Evolutionary conservation across 2,888 invertebrate species (phyloP), one percentile per base, ranked within the genome.

Genomic region (Luperina testacea): DNA sequence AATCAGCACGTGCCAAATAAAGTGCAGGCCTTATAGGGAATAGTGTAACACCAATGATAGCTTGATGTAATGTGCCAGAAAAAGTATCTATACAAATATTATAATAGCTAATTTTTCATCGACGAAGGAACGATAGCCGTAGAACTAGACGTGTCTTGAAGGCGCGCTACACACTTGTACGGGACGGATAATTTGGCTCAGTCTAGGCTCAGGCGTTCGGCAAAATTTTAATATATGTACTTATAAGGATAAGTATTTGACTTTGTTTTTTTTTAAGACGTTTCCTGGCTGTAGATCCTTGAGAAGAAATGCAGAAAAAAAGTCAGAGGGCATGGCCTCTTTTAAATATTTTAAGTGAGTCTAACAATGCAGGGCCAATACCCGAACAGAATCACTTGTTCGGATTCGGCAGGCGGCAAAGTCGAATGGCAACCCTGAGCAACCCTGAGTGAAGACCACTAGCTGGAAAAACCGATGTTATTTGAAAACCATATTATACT

Each of bases 1-100:
- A 95, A 96, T 96, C 95, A 95, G 94, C 89, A 83, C 85, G 82
- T 69, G 80, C 95, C 95, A 93, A 94, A 95, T 94, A 93, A 80
- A 94, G 95, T 5, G 9, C 61, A 85, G 27, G 71, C 95, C 94
- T 82, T 93, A 80, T 94, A 92, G 9, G 84, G 77, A 5, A 91
- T 76, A 87, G 84, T 87, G 88, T 90, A 89, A 87, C 89, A 87
- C 91, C 89, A 87, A 70, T 79, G 79, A 84, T 89, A 91, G 83
- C 88, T 90, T 91, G 86, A 92, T 77, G 82, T 80, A 81, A 82
- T 75, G 38, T 51, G 20, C 38, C 48, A 63, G 64, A 59, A 82
- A 82, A 83, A 75, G n/a, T 27, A 13, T 20, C 68, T 63, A 69
- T 69, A 76, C 48, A 15, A 53, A 68, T 80, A 77, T 82, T 69